A percentile compares a stretch with the other conserved stretches of the same genome.
These are phyloP conservation scores for Emydocephalus ijimae DNA, from an alignment of 2,113 vertebrate genomes.

Conservation along the genomic window DNA sequence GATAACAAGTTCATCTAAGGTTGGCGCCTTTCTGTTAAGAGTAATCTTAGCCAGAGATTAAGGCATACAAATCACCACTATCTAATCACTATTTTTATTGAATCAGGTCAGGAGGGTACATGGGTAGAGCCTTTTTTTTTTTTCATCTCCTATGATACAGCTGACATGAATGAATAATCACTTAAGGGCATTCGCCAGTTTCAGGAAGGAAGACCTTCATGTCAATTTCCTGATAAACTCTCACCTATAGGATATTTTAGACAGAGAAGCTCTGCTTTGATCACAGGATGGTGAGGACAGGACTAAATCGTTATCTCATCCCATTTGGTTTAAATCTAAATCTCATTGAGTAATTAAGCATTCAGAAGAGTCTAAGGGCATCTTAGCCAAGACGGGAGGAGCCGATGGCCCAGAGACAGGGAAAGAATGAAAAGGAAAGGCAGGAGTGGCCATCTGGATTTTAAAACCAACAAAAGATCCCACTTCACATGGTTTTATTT, in stretches of 20 bases:
- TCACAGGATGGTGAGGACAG: slow-evolving; percentile 16
- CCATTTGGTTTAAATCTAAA: slow-evolving; percentile 52
- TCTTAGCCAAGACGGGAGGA: background rate
- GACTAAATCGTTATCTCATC: slow-evolving; percentile 39
- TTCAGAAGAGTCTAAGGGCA: slow-evolving; percentile 21
- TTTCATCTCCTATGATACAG: slow-evolving; percentile 20
- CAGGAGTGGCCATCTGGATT: background rate
- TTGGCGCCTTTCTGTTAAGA: slow-evolving; percentile 26
- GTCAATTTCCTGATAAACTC: slow-evolving; percentile 47
- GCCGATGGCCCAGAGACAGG: background rate
- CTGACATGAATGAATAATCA: slow-evolving; percentile 29
- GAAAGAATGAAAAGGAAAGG: background rate
- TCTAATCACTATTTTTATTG: slow-evolving; percentile 51
- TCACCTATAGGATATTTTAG: slow-evolving; percentile 17
- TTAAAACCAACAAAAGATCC: slow-evolving; percentile 10
- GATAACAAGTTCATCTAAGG: slow-evolving; percentile 44
- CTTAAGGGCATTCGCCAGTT: slow-evolving; percentile 24
- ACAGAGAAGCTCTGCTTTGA: background rate
- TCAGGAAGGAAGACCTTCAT: slow-evolving; percentile 26
- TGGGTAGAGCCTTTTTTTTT: background rate
- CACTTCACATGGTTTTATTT: background rate
- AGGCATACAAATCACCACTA: slow-evolving; percentile 48
- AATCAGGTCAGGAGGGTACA: slow-evolving; percentile 21
- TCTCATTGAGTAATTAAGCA: slow-evolving; percentile 49
- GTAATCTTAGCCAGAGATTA: slow-evolving; percentile 50